Percentiles rank a stretch among this genome's conserved stretches.
Evolutionary conservation across 1,140 invertebrate genomes (phyloP).

Genomic region (Ceratosolen fusciceps): DNA sequence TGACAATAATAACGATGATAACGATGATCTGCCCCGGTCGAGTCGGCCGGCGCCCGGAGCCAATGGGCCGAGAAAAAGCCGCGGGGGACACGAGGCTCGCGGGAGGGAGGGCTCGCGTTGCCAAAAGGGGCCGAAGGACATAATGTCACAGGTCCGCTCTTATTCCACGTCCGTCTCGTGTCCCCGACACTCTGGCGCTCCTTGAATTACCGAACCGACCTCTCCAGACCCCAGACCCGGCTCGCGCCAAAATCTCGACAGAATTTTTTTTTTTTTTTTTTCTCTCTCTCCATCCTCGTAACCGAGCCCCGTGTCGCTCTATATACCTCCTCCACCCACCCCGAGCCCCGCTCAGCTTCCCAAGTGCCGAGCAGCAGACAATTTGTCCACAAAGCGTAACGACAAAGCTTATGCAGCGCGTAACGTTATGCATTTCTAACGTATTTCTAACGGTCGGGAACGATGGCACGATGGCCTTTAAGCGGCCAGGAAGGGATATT

Average conservation of each 20-base stretch:
- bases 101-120: background rate
- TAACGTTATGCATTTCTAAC: too few species aligned
- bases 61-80: conserved; percentile 16
- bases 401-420: too few species aligned
- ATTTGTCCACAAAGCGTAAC: too few species aligned
- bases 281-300: background rate
- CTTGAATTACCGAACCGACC: conserved; percentile 20
- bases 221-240: conserved; percentile 6
- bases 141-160: conserved; percentile 57
- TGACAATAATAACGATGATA: too few species aligned
- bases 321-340: background rate
- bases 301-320: background rate
- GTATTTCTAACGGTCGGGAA: too few species aligned
- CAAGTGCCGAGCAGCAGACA: background rate
- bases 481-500: too few species aligned
- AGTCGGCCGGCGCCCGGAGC: conserved; percentile 43
- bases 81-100: too few species aligned
- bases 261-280: too few species aligned
- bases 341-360: too few species aligned
- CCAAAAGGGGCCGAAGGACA: background rate
- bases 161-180: conserved; percentile 40
- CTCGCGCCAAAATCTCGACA: conserved; percentile 29
- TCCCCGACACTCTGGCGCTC: conserved; percentile 40
- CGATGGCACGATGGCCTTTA: too few species aligned
- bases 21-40: too few species aligned